Conservation (phyloP, 2,797 vertebrate species). For the Poeciliopsis gracilis region DNA sequence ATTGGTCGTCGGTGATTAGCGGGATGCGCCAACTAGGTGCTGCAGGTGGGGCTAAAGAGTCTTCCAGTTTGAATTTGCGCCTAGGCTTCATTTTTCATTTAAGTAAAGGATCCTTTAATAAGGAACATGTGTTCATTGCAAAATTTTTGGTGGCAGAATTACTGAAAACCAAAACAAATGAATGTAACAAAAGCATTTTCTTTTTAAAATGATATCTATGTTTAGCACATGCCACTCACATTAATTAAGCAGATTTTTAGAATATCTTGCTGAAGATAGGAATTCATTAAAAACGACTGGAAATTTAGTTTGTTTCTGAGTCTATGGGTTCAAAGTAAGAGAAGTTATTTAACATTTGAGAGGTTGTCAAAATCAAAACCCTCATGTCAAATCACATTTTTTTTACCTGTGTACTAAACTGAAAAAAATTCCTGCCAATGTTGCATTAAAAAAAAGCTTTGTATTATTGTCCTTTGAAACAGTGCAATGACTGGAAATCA, state of each 20-base stretch:
- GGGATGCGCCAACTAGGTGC: too few species aligned
- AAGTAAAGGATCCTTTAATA: background rate
- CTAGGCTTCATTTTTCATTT: too few species aligned
- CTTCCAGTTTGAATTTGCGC: too few species aligned
- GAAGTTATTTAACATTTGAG: background rate
- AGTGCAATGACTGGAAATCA: background rate
- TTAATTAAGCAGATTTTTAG: background rate
- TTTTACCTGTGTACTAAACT: background rate
- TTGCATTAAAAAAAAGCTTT: background rate
- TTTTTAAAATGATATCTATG: background rate
- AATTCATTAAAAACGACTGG: background rate
- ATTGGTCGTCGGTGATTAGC: too few species aligned
- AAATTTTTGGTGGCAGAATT: background rate
- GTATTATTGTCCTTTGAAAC: background rate
- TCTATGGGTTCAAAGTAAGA: background rate
- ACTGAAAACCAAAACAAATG: background rate
- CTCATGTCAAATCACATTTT: background rate
- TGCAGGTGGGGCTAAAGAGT: too few species aligned
- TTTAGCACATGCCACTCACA: background rate
- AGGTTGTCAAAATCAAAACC: background rate
- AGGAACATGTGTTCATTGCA: background rate
- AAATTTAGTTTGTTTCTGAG: background rate
- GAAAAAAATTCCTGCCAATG: background rate
- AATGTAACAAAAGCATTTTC: background rate
- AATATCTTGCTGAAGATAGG: background rate